Base-by-base conservation (phyloP, 2,888 invertebrate species). In the Temnothorax rugatulus region DNA sequence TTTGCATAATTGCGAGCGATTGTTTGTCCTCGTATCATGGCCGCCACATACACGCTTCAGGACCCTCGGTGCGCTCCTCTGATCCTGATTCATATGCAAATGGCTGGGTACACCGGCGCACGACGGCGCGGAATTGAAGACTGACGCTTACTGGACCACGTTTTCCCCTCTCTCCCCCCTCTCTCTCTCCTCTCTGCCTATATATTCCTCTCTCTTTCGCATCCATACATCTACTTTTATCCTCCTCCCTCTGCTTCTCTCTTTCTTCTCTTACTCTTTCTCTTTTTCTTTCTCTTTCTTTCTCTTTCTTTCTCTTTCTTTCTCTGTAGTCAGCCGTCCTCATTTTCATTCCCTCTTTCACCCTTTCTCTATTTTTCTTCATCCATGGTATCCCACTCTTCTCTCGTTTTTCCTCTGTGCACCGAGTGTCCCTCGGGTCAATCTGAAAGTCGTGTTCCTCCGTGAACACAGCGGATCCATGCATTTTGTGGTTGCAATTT, bases 1-100 rank as follows among this genome's bases (percentile, higher is more conserved):
- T 94, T 93, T 93, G 92, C 94, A 94, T 94, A 93, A 93, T 94
- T 94, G 93, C 92, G 86, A 91, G 90, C 92, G 93, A 94, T 94
- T 94, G 93, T 93, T 93, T 94, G 93, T 93, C 93, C 91, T 88
- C 92, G 91, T 92, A 92, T 91, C 92, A 92, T 91, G 88, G 90
- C 86, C 85, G 88, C 88, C 90, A 90, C 91, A 91, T 91, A 92
- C 92, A 91, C 92, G 90, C 87, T 91, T 89, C 84, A 87, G 88
- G 89, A 90, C 79, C 90, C 87, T 84, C 85, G 83, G 88, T 82
- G 86, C 88, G 87, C 90, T 91, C 87, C 91, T 91, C 90, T 91
- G 92, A 93, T 93, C 93, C 92, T 93, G 92, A 94, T 94, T 94
- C 94, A 93, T 92, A 94, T 94, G 94, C 92, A 93, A 94, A 94